Percentiles rank a stretch among this genome's conserved stretches.
Evolutionary conservation across 1,140 invertebrate species (phyloP).

Genomic region (Trachelipus rathkii): DNA sequence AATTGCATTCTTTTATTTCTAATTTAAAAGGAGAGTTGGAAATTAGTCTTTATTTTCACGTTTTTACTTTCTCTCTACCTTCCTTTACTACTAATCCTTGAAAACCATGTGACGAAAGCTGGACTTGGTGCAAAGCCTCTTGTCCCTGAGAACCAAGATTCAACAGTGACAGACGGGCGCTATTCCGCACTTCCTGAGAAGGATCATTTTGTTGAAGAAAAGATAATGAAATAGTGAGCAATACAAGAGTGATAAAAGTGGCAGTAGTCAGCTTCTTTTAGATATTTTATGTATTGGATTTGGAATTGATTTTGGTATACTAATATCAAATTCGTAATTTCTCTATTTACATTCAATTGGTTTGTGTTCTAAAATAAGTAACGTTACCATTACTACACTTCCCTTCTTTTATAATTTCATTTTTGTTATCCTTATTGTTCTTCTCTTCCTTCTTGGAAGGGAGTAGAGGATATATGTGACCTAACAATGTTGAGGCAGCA

Average conservation of each 20-base stretch:
- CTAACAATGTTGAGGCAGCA: neutral
- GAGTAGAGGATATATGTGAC: neutral
- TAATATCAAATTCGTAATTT: conserved; percentile 22
- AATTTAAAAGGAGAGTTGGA: neutral
- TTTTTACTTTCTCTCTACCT: conserved; percentile 13
- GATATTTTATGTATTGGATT: conserved; percentile 48
- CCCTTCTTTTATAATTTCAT: neutral
- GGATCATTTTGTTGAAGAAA: conserved; percentile 42
- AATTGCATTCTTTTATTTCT: neutral
- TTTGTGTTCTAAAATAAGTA: conserved; percentile 16
- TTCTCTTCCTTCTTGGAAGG: conserved; percentile 5
- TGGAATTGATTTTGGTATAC: conserved; percentile 47
- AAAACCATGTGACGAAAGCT: conserved; percentile 53
- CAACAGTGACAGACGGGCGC: conserved; percentile 37
- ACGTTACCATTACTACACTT: neutral
- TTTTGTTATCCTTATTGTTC: neutral
- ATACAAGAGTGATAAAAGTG: too few species aligned
- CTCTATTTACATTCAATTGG: conserved; percentile 20
- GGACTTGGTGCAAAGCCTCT: conserved; percentile 51
- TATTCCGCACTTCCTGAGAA: conserved; percentile 38
- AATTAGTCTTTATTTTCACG: conserved; percentile 24
- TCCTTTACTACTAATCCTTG: conserved; percentile 52
- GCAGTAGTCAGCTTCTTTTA: conserved; percentile 50
- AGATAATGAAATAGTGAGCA: conserved; percentile 42
- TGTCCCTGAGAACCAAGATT: conserved; percentile 51